Base-by-base conservation (phyloP, 2,888 invertebrate genomes). In the Eilema griseolum region DNA sequence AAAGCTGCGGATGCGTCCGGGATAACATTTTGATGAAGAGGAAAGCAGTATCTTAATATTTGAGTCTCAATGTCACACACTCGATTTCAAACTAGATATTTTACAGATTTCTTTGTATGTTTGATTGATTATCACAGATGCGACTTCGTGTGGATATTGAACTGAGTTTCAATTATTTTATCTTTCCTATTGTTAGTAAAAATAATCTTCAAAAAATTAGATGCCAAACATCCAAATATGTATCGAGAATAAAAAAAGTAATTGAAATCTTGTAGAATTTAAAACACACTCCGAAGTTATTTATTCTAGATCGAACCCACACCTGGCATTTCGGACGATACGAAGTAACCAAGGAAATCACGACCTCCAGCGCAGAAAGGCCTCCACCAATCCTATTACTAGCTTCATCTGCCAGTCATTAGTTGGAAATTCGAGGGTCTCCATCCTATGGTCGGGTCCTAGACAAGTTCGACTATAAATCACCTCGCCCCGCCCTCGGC, bases 391-490 rank as follows among this genome's bases (percentile, higher is more conserved):
- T 59, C 63, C 68, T 66, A 46, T 60, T 68, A 24, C 56, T 46
- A 16, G 14, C 26, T 46, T 31, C 28, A 16, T 31, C 10, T 23
- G 33, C 5, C 68, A 72, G 75, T 69, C 74, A 79, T 77, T 80
- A 24, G n/a, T 11, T 52, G 61, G 31, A 66, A 66, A 62, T 62
- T 72, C 73, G 70, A 41, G 76, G 78, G 76, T 82, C 84, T 82
- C 70, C 64, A 68, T 64, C 79, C 74, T 78, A 70, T 84, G 86
- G 87, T 76, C 76, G 73, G 72, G 69, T 71, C 72, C 83, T 85
- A 88, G 86, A 83, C 85, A 76, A 82, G 83, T 85, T 82, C 72
- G 80, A 71, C 83, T 85, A 91, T 92, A 92, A 92, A 92, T 92
- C 91, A 90, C 83, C 79, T 73, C 80, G 81, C 85, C 81, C 88